phyloP scores from a whole-genome alignment of 1,140 invertebrate species.

The Platyscapa corneri region DNA sequence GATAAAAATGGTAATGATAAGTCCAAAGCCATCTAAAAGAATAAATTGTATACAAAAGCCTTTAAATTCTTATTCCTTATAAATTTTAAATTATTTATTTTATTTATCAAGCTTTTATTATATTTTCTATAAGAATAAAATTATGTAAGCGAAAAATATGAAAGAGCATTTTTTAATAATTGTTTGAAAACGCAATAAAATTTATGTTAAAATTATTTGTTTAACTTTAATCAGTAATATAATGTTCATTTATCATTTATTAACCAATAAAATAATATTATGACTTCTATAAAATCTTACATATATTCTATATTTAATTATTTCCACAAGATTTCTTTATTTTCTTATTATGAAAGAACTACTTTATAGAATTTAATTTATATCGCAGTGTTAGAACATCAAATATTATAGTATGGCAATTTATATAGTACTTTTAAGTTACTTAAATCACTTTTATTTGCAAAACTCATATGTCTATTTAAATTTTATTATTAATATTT shows the following conservation, averaged over 20 bases:
- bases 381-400: no score
- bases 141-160: background rate
- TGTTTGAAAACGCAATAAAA: no score
- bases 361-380: no score
- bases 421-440: background rate
- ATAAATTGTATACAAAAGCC: background rate
- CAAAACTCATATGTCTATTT: no score
- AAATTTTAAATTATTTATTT: background rate
- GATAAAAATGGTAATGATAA: slow-evolving; percentile 66
- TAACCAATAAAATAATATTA: no score
- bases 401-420: no score
- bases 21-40: slow-evolving; percentile 63
- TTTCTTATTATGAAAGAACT: no score
- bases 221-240: background rate
- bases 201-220: background rate
- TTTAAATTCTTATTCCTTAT: background rate
- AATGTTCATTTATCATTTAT: no score
- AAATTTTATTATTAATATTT: no score
- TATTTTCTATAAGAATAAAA: background rate
- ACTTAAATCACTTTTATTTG: background rate
- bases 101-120: background rate
- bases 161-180: background rate
- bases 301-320: no score
- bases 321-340: no score
- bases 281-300: no score